Evolutionary conservation across 2,113 vertebrate genomes (phyloP).

Genomic region (Hyla sarda): DNA sequence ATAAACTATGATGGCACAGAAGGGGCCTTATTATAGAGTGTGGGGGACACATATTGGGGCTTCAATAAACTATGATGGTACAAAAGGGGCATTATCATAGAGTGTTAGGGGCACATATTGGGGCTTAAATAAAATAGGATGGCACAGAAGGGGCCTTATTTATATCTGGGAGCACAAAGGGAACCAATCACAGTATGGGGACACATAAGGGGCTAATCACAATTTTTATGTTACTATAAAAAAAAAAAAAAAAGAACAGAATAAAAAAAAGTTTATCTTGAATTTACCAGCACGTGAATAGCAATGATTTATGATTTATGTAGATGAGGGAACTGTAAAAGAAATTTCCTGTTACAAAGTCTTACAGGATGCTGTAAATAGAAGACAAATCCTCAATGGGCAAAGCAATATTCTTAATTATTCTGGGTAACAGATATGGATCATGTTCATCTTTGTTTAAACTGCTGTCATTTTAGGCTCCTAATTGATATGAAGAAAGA

Average conservation of each 20-base stretch:
- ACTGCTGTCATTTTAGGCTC: constrained; percentile 31
- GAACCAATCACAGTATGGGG: too few relatives aligned
- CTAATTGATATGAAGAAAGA: constrained; percentile 45
- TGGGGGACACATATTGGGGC: too few relatives aligned
- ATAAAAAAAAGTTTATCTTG: not conserved
- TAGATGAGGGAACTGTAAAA: not conserved
- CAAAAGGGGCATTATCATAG: too few relatives aligned
- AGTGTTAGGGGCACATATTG: too few relatives aligned
- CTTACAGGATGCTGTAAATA: constrained; percentile 9
- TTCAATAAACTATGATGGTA: too few relatives aligned
- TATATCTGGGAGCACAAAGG: too few relatives aligned
- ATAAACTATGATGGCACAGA: too few relatives aligned
- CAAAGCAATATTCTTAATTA: not conserved
- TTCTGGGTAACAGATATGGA: not conserved
- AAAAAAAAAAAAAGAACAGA: not conserved
- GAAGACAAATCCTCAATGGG: not conserved
- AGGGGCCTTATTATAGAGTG: too few relatives aligned
- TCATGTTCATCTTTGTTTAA: constrained; percentile 39
- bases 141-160: too few relatives aligned
- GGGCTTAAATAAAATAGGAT: too few relatives aligned
- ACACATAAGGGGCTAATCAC: too few relatives aligned
- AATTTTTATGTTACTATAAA: too few relatives aligned
- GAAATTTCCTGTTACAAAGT: not conserved
- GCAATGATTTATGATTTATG: not conserved
- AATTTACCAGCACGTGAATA: not conserved